These are phyloP conservation scores for Ammodytes dubius DNA, from an alignment of 2,113 vertebrate species.

Conservation along the genomic window DNA sequence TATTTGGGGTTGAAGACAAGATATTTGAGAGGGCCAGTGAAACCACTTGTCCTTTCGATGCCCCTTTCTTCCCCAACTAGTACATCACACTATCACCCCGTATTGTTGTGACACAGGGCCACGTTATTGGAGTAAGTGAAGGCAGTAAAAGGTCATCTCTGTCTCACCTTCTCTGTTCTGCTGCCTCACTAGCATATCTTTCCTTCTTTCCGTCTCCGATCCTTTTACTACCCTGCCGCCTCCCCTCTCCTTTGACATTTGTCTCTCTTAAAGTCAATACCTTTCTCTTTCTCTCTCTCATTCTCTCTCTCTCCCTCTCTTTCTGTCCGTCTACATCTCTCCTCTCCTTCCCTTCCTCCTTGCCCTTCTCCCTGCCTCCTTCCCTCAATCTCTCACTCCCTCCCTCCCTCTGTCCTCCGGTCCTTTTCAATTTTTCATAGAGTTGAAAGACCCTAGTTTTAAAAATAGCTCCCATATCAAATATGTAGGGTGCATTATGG, in stretches of 20 bases:
- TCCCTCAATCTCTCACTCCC: constrained; percentile 49
- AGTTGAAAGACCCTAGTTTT: constrained; percentile 82
- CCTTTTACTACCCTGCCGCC: constrained; percentile 39
- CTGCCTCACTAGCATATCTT: constrained; percentile 45
- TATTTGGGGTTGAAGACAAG: background rate
- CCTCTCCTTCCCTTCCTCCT: constrained; percentile 29
- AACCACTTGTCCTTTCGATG: constrained; percentile 35
- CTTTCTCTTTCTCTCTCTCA: constrained; percentile 27
- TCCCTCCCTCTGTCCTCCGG: constrained; percentile 33
- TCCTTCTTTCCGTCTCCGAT: constrained; percentile 44
- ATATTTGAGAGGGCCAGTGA: background rate
- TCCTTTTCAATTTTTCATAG: constrained; percentile 85
- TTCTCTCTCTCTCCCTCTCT: constrained; percentile 31
- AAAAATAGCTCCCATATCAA: constrained; percentile 87
- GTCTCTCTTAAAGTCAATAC: constrained; percentile 69
- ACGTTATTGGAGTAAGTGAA: constrained; percentile 67
- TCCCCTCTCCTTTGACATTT: constrained; percentile 65
- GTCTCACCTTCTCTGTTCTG: constrained; percentile 37
- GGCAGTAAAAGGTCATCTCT: constrained; percentile 75
- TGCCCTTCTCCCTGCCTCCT: constrained; percentile 23
- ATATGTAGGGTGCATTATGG: constrained; percentile 85
- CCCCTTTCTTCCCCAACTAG: constrained; percentile 26
- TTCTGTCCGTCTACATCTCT: constrained; percentile 18
- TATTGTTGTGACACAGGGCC: constrained; percentile 55
- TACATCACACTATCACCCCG: constrained; percentile 41